A percentile compares a stretch with the other conserved stretches of the same genome.
phyloP scores from a whole-genome alignment of 2,888 invertebrate genomes.

The Drosophila fulvimacula region DNA sequence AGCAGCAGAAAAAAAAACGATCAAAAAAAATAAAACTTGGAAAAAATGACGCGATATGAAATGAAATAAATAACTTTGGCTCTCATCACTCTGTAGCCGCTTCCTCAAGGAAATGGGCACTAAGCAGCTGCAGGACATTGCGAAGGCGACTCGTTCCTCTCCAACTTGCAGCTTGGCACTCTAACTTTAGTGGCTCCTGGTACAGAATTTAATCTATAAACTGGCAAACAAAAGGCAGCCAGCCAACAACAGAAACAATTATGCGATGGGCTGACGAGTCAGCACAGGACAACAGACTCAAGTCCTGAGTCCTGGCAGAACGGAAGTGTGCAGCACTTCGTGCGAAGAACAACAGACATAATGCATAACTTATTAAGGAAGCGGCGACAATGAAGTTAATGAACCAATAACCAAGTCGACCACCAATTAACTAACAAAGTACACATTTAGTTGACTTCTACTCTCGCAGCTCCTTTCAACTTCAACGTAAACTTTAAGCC shows the following conservation, averaged over 20 bases:
- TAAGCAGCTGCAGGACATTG: conserved; percentile 40
- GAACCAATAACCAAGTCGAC: conserved; percentile 27
- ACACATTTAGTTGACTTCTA: background rate
- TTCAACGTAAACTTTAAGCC: background rate
- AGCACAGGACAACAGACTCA: conserved; percentile 12
- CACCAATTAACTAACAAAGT: background rate
- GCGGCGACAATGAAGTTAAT: conserved; percentile 47
- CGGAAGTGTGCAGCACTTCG: conserved; percentile 51
- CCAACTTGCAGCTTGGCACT: conserved; percentile 10
- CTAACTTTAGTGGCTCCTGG: conserved; percentile 22
- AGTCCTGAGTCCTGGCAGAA: conserved; percentile 19
- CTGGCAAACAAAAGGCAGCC: conserved; percentile 47
- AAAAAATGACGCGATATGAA: conserved; percentile 28
- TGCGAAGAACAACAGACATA: conserved; percentile 41
- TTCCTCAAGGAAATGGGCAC: conserved; percentile 6
- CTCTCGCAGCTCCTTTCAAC: background rate
- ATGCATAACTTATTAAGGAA: conserved; percentile 51
- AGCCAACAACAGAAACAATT: conserved; percentile 31
- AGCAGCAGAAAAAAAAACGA: conserved; percentile 14
- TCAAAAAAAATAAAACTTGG: conserved; percentile 16
- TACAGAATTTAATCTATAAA: conserved; percentile 51
- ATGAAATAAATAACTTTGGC: conserved; percentile 55
- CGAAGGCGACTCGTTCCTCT: conserved; percentile 17
- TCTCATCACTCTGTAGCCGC: conserved; percentile 30
- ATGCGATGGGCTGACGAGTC: conserved; percentile 18